Percentiles rank a stretch among this genome's conserved stretches.
Evolutionary conservation across 2,888 invertebrate species (phyloP).

Genomic region (Hartigia nigra): DNA sequence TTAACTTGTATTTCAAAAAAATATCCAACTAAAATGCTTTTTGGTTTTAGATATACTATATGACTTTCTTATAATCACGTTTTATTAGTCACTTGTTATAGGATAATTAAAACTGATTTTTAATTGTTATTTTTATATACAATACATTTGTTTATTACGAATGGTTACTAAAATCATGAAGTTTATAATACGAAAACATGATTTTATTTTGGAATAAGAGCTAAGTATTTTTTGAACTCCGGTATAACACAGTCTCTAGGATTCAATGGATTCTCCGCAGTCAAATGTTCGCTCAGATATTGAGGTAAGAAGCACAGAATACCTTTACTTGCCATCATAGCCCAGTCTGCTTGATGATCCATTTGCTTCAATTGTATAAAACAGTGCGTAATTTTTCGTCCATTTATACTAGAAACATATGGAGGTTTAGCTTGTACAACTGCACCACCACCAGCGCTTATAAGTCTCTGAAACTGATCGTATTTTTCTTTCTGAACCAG

Average conservation of each 20-base stretch:
- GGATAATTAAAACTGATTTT: background rate
- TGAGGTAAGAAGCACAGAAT: constrained; percentile 75
- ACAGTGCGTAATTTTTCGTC: constrained; percentile 74
- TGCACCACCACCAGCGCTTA: constrained; percentile 81
- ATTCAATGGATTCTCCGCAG: constrained; percentile 42
- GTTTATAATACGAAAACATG: background rate
- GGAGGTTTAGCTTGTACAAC: constrained; percentile 70
- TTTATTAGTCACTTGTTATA: background rate
- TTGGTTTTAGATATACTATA: background rate
- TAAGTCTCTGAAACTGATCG: constrained; percentile 75
- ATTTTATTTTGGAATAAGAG: constrained; percentile 53
- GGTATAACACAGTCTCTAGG: constrained; percentile 56
- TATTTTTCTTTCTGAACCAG: constrained; percentile 73
- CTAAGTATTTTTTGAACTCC: constrained; percentile 60
- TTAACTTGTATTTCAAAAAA: constrained; percentile 35
- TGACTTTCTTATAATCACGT: background rate
- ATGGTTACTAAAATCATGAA: constrained; percentile 14
- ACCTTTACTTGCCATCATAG: constrained; percentile 68
- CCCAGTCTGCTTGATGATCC: constrained; percentile 69
- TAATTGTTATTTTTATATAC: background rate
- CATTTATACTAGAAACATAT: constrained; percentile 53
- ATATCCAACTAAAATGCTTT: constrained; percentile 10
- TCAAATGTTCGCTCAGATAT: constrained; percentile 72
- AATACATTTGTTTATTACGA: constrained; percentile 15
- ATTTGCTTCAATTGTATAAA: constrained; percentile 73